Percentiles rank a stretch among this genome's conserved stretches.
These are phyloP conservation scores for Salvelinus namaycush DNA, from an alignment of 2,113 vertebrate genomes.

Conservation along the genomic window DNA sequence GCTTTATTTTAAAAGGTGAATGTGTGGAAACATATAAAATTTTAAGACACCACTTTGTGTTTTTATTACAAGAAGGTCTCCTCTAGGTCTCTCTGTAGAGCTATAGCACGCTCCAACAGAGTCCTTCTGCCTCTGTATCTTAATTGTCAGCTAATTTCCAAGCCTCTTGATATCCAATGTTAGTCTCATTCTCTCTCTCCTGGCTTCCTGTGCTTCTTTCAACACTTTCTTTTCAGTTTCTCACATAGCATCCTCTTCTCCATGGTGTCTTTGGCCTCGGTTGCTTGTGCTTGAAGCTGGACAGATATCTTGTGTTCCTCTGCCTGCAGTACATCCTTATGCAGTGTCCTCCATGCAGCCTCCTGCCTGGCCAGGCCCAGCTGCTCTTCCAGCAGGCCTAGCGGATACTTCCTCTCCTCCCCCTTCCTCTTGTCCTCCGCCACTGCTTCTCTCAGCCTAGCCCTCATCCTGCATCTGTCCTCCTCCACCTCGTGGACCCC, in stretches of 20 bases:
- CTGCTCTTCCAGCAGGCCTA: constrained; percentile 53
- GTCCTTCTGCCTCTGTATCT: constrained; percentile 20
- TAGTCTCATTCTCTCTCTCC: constrained; percentile 58
- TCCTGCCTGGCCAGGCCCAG: constrained; percentile 43
- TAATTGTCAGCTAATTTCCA: constrained; percentile 33
- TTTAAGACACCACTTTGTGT: constrained; percentile 37
- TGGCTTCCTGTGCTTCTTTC: constrained; percentile 40
- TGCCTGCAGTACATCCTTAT: constrained; percentile 21
- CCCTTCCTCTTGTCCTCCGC: constrained; percentile 50
- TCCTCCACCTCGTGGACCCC: constrained; percentile 34
- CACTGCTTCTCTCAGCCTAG: constrained; percentile 52
- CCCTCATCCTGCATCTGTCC: constrained; percentile 41
- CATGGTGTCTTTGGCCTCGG: constrained; percentile 47
- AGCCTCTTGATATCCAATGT: constrained; percentile 34
- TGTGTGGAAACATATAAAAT: constrained; percentile 69
- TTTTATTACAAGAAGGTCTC: not conserved
- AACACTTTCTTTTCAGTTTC: constrained; percentile 47
- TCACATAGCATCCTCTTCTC: constrained; percentile 37
- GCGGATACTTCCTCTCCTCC: constrained; percentile 47
- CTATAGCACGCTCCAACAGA: constrained; percentile 5
- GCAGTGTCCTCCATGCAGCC: constrained; percentile 10
- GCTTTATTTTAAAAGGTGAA: constrained; percentile 68
- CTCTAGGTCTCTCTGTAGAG: constrained; percentile 33
- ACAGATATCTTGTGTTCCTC: constrained; percentile 33
- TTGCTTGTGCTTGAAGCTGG: constrained; percentile 39